Evolutionary conservation across 2,888 invertebrate species (phyloP).

Genomic region (Leptopilina syphax): DNA sequence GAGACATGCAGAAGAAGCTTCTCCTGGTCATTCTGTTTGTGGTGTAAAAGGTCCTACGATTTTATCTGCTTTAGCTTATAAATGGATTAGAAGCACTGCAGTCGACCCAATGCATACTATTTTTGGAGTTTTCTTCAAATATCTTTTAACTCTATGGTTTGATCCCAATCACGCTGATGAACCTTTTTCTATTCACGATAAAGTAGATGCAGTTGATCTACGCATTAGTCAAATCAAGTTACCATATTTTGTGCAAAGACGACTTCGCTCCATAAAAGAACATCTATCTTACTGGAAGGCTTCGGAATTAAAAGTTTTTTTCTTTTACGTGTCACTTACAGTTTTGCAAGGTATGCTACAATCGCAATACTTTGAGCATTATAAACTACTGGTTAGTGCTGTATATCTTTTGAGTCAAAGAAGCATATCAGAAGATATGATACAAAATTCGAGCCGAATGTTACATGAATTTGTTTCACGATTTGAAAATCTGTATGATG

Average conservation of each 20-base stretch:
- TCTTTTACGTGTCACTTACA: not conserved
- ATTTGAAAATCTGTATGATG: not conserved
- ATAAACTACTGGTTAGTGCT: not conserved
- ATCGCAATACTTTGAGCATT: not conserved
- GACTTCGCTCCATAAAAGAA: conserved; percentile 7
- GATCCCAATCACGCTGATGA: not conserved
- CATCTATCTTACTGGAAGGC: not conserved
- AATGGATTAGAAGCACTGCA: not conserved
- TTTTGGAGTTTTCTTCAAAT: not conserved
- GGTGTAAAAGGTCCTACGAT: not conserved
- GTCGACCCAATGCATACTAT: conserved; percentile 10
- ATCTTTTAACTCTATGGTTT: not conserved
- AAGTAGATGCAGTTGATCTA: not conserved
- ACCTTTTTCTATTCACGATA: not conserved
- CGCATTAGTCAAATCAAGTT: not conserved
- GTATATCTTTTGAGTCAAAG: not conserved
- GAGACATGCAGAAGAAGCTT: not conserved
- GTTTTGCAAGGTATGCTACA: not conserved
- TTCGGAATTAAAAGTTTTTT: not conserved
- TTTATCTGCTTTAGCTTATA: not conserved
- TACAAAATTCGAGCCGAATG: not conserved
- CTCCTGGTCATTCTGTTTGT: not conserved
- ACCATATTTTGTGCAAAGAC: not conserved
- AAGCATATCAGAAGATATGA: conserved; percentile 4
- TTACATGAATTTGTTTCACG: not conserved